Evolutionary conservation across 2,113 vertebrate genomes (phyloP).

Genomic region (Tapirus terrestris): DNA sequence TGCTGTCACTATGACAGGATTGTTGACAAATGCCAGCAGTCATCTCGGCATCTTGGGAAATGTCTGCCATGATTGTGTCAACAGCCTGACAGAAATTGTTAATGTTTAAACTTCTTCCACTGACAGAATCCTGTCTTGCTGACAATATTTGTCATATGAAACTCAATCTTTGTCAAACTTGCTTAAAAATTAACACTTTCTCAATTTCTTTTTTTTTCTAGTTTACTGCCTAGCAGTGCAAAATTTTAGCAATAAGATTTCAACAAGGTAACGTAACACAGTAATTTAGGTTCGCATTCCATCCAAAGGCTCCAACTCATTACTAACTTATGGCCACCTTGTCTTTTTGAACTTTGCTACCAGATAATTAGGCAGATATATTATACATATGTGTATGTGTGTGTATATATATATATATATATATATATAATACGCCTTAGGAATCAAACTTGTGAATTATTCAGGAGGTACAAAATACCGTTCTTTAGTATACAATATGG

Average conservation of each 20-base stretch:
- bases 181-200: conserved; percentile 94
- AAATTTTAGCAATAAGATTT: conserved; percentile 86
- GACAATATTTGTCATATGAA: conserved; percentile 98
- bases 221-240: conserved; percentile 85
- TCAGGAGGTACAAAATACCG: conserved; percentile 82
- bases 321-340: conserved; percentile 82
- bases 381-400: background rate
- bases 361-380: conserved; percentile 79
- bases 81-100: conserved; percentile 99
- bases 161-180: conserved; percentile 95
- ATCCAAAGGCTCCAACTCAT: conserved; percentile 69
- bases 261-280: conserved; percentile 82
- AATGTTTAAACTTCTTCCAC: conserved; percentile 99
- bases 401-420: background rate
- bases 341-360: conserved; percentile 87
- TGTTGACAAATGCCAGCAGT: conserved; percentile 99
- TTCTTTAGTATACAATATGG: conserved; percentile 81
- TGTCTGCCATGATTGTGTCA: conserved; percentile 99
- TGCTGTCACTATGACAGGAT: conserved; percentile 97
- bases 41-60: conserved; percentile 99
- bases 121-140: conserved; percentile 98
- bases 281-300: conserved; percentile 74
- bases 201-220: conserved; percentile 88
- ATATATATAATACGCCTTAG: conserved; percentile 65
- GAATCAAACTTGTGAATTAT: conserved; percentile 87